phyloP scores from a whole-genome alignment of 2,888 invertebrate genomes.

The Orgyia antiqua region DNA sequence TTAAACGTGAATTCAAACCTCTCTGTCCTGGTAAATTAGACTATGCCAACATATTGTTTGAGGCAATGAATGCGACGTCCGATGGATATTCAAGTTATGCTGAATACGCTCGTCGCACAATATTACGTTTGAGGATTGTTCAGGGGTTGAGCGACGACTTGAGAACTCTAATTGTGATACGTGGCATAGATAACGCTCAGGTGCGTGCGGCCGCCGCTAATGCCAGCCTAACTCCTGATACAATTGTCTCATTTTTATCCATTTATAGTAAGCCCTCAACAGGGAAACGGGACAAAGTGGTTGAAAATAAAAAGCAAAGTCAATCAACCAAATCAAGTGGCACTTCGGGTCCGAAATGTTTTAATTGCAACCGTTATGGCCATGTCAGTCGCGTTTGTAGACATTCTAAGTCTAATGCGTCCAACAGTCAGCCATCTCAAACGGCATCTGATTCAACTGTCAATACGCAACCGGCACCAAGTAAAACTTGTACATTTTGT shows the following conservation, averaged over 20 bases:
- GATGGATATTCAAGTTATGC: constrained; percentile 20
- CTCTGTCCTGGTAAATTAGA: constrained; percentile 4
- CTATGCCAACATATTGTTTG: constrained; percentile 7
- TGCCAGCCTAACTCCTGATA: constrained; percentile 12
- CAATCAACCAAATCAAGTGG: too few relatives aligned
- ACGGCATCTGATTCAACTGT: too few relatives aligned
- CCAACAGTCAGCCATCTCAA: too few relatives aligned
- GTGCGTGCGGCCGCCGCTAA: constrained; percentile 24
- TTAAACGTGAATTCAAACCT: constrained; percentile 6
- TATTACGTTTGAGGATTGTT: background rate
- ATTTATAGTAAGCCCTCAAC: constrained; percentile 22
- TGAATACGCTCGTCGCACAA: constrained; percentile 19
- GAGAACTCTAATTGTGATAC: constrained; percentile 5
- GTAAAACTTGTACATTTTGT: constrained; percentile 2
- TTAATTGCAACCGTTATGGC: background rate
- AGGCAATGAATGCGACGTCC: background rate
- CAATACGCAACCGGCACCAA: background rate
- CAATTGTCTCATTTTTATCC: constrained; percentile 21
- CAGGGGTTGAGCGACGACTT: constrained; percentile 24
- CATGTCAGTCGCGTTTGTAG: background rate
- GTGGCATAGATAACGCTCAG: constrained; percentile 11
- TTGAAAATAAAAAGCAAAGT: too few relatives aligned
- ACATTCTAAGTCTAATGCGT: too few relatives aligned
- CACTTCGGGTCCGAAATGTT: too few relatives aligned
- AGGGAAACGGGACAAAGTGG: too few relatives aligned